These are phyloP conservation scores for Hephaestus fuliginosus DNA, from an alignment of 2,797 vertebrate genomes.

Conservation along the genomic window DNA sequence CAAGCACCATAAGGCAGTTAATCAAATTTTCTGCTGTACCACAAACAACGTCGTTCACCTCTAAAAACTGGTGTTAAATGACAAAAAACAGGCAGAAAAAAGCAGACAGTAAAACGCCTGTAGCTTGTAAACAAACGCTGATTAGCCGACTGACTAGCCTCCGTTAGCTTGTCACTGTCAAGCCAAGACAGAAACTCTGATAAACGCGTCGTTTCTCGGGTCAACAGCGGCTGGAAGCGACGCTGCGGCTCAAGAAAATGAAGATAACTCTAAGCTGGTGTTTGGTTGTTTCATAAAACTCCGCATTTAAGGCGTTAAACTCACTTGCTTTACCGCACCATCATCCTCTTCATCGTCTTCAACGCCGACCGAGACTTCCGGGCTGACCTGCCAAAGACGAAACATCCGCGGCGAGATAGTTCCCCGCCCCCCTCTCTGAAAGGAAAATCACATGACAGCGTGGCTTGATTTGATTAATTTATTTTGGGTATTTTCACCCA, in stretches of 20 bases:
- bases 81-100: too few species aligned
- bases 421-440: neutral
- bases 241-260: fast-evolving
- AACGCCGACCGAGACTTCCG: conserved; percentile 60
- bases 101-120: too few species aligned
- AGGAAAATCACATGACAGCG: fast-evolving
- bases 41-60: conserved; percentile 12
- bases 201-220: neutral
- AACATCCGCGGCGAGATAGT: conserved; percentile 33
- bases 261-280: fast-evolving
- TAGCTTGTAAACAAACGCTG: neutral
- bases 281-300: neutral
- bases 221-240: neutral
- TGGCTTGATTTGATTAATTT: neutral
- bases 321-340: conserved; percentile 72
- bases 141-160: neutral
- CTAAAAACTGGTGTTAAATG: neutral
- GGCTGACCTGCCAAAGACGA: conserved; percentile 59
- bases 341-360: conserved; percentile 47
- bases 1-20: neutral
- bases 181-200: neutral
- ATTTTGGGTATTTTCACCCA: neutral
- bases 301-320: conserved; percentile 34
- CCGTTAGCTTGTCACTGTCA: conserved; percentile 47
- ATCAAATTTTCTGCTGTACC: conserved; percentile 10